Evolutionary conservation across 2,797 vertebrate species (phyloP).

Genomic region (Cuculus canorus): DNA sequence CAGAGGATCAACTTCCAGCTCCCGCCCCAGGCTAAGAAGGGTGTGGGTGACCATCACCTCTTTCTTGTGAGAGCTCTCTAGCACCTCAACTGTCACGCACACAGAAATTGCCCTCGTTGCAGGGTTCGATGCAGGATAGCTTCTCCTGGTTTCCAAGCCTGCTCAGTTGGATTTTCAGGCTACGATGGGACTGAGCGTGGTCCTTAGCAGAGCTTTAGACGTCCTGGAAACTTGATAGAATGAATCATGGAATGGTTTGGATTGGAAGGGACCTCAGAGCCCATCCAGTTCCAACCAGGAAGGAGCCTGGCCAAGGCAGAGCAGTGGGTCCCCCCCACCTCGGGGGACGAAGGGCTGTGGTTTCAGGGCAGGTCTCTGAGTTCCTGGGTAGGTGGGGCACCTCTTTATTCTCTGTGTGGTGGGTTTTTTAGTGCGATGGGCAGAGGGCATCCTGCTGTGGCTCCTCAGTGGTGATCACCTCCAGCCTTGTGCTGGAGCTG

Average conservation of each 20-base stretch:
- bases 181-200: background rate
- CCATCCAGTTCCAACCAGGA: no score
- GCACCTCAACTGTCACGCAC: background rate
- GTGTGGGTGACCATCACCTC: background rate
- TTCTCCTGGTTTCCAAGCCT: background rate
- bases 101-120: background rate
- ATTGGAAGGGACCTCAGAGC: no score
- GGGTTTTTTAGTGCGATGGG: no score
- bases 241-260: no score
- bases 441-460: no score
- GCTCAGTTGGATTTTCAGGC: background rate
- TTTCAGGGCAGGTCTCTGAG: no score
- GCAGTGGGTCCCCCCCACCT: no score
- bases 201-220: background rate
- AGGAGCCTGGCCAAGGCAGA: no score
- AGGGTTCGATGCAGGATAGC: background rate
- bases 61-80: background rate
- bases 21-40: background rate
- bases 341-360: no score
- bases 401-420: no score
- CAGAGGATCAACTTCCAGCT: background rate
- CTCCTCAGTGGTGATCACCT: background rate
- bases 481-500: background rate
- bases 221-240: background rate
- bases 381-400: no score